Base-by-base conservation (phyloP, 2,888 invertebrate genomes). In the Busseola fusca region DNA sequence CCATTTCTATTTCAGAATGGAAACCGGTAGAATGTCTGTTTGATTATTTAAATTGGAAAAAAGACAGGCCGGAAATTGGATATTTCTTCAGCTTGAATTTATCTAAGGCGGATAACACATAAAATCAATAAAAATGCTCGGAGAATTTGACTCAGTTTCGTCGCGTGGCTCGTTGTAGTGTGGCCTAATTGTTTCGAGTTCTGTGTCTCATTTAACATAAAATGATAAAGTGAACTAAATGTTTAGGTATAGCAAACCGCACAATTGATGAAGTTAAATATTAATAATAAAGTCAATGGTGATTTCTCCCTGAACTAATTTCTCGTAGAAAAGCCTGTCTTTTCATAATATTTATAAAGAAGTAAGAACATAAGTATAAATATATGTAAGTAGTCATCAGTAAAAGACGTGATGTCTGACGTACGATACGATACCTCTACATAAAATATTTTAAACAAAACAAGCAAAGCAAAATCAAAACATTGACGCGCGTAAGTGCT, bases 401-500 rank as follows among this genome's bases (percentile, higher is more conserved):
- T 40, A 37, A 67, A 40, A 62, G 0, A 42, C 54, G 16, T 34
- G 16, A 48, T 10, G 21, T 48, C 4, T 34, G 34, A 34, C n/a
- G n/a, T n/a, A n/a, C n/a, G n/a, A n/a, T n/a, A n/a, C n/a, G n/a
- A n/a, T n/a, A n/a, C n/a, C n/a, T n/a, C n/a, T n/a, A n/a, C n/a
- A 16, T 27, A 27, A 42, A 57, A 48, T 18, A 71, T 66, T 21
- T 27, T 5, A 37, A 60, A 27, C 25, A 59, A 59, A 42, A 59
- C 16, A 25, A 30, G 10, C 18, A 10, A n/a, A 30, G 16, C 18
- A 14, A n/a, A 27, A 48, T 48, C 56, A 52, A 10, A 54, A 59
- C 50, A 64, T 12, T 57, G 66, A 56, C 60, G 42, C 45, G 58
- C 57, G 63, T 67, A 75, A 78, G 57, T 63, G 21, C 57, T 7